A percentile compares a stretch with the other conserved stretches of the same genome.
Conservation (phyloP, 2,797 vertebrate genomes). For the Enteromius argenteus region DNA sequence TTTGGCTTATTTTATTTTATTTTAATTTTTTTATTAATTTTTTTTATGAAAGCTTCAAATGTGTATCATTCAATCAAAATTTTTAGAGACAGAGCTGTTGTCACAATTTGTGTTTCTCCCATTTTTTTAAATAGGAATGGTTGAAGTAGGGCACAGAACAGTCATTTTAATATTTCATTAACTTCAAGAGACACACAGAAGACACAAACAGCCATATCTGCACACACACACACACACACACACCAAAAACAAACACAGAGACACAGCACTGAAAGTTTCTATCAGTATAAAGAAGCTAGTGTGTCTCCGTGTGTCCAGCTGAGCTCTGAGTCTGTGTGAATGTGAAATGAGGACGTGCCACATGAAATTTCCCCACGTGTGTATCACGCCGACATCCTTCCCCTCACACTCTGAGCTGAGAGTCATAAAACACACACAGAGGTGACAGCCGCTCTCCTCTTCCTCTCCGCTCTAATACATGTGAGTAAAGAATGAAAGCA, state of each 20-base stretch:
- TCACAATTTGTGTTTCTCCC: background rate
- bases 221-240: background rate
- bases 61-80: background rate
- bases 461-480: slow-evolving; percentile 30
- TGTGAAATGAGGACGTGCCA: slow-evolving; percentile 33
- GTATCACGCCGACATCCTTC: slow-evolving; percentile 37
- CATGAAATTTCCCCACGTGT: slow-evolving; percentile 41
- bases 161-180: slow-evolving; percentile 41
- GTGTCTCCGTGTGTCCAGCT: slow-evolving; percentile 1
- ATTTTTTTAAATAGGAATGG: background rate
- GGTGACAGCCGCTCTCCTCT: slow-evolving; percentile 35
- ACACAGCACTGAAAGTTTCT: background rate
- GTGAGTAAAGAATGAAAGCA: slow-evolving; percentile 12
- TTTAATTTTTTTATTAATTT: background rate
- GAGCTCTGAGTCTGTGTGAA: slow-evolving; percentile 25
- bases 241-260: background rate
- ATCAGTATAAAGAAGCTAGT: background rate
- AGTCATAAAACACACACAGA: slow-evolving; percentile 41
- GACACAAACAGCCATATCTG: background rate
- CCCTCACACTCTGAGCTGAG: slow-evolving; percentile 14
- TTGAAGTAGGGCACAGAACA: slow-evolving; percentile 31
- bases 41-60: background rate
- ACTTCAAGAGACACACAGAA: slow-evolving; percentile 1
- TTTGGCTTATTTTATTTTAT: background rate
- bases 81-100: background rate